Evolutionary conservation across 2,797 vertebrate genomes (phyloP), one percentile per base, ranked within the genome.

Genomic region (Myotis pilosus): DNA sequence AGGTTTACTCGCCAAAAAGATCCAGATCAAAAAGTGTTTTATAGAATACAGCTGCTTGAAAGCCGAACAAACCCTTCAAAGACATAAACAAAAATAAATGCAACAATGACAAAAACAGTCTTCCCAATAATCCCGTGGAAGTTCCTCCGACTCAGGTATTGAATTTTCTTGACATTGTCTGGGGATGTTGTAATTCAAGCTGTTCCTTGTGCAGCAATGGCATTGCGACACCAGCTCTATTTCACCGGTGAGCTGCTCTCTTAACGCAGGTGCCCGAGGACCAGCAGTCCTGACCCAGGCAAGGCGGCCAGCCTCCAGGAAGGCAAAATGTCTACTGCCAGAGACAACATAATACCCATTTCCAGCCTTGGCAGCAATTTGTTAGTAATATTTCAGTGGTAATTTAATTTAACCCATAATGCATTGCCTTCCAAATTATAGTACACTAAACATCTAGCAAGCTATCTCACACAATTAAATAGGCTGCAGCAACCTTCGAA

Each of bases 381-480:
- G 51, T 93, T 69, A 51, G 36, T 41, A 23, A 74, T 57, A 22
- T 88, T 55, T 95, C 84, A 41, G 79, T 69, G 49, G 69, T 75
- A 33, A 79, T 89, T 92, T 85, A 68, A 78, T 78, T 76, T 71
- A 87, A 85, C 68, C 87, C 74, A 94, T 47, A 72, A 86, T 86
- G 72, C 84, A 66, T n/a, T 79, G 51, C 84, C 87, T 92, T 84
- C 86, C 71, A 74, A 80, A 95, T 80, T 79, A 74, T 38, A 86
- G 33, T 55, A 60, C 83, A 82, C 71, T 72, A 71, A 91, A 28
- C 41, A 38, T 44, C 75, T 76, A 51, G 15, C 23, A 53, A 74
- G 74, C 36, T 33, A 33, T 78, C 86, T 95, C n/a, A 60, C 41
- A 80, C 51, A 51, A 82, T 71, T 44, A 76, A 69, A 60, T 51